Conservation (phyloP, 2,888 invertebrate genomes). For the Labia minor region DNA sequence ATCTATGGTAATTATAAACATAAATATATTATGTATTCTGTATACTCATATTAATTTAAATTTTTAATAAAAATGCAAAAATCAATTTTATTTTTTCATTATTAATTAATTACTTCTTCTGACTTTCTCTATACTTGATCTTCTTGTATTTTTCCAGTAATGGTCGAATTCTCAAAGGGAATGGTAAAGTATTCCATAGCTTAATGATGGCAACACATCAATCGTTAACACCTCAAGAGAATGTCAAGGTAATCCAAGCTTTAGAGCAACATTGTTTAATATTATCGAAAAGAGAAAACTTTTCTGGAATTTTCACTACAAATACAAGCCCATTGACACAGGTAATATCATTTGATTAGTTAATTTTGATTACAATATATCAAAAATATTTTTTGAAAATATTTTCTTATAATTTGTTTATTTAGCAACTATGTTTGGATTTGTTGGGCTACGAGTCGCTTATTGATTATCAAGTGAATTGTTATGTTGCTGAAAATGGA, state of each 20-base stretch:
- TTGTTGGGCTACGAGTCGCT: conserved; percentile 68
- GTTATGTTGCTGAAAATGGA: conserved; percentile 60
- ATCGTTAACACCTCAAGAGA: conserved; percentile 55
- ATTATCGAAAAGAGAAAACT: conserved; percentile 52
- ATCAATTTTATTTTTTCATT: too few species aligned
- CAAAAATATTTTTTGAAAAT: too few species aligned
- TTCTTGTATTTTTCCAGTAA: conserved; percentile 24
- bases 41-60: too few species aligned
- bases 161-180: conserved; percentile 48
- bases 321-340: conserved; percentile 82
- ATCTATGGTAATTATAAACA: conserved; percentile 58
- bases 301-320: conserved; percentile 69
- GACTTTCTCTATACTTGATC: too few species aligned
- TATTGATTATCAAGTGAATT: conserved; percentile 69
- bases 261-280: conserved; percentile 65
- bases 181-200: conserved; percentile 63
- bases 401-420: conserved; percentile 22
- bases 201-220: conserved; percentile 79
- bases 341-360: conserved; percentile 40
- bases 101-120: neutral
- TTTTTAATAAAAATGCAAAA: too few species aligned
- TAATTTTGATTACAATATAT: neutral
- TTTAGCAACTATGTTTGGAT: conserved; percentile 70
- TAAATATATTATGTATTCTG: too few species aligned
- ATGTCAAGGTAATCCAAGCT: conserved; percentile 64